Evolutionary conservation across 1,140 invertebrate genomes (phyloP).

Genomic region (Drosophila serrata): DNA sequence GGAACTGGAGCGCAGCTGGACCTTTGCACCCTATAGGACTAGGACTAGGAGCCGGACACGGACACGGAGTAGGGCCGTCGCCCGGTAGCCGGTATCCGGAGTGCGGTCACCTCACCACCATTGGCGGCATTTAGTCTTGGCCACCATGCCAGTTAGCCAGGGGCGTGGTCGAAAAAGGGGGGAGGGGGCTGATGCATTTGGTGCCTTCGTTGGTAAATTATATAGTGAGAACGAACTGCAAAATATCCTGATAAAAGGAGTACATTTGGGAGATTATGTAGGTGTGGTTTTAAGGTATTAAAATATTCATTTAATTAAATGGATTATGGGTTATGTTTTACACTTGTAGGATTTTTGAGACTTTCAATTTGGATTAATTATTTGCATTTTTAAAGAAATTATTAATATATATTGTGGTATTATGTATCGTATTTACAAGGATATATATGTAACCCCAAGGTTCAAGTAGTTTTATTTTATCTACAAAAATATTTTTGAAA

Average conservation of each 20-base stretch:
- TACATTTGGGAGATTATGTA: not conserved
- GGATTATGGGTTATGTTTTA: too few relatives aligned
- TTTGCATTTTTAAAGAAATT: too few relatives aligned
- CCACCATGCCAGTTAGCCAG: conserved; percentile 24
- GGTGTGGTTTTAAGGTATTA: not conserved
- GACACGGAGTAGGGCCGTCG: not conserved
- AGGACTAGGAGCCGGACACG: conserved; percentile 1
- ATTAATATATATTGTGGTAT: too few relatives aligned
- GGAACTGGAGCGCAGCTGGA: conserved; percentile 13
- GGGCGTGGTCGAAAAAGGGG: conserved; percentile 16
- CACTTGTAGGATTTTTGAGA: too few relatives aligned
- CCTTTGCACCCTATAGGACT: not conserved
- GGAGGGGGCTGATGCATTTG: not conserved
- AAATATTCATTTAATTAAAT: too few relatives aligned
- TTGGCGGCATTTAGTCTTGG: conserved; percentile 33
- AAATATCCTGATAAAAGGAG: not conserved
- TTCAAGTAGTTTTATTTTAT: too few relatives aligned
- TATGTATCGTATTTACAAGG: too few relatives aligned
- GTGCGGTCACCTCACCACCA: conserved; percentile 24
- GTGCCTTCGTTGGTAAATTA: conserved; percentile 1
- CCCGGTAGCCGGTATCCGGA: conserved; percentile 3
- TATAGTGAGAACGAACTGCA: conserved; percentile 4
- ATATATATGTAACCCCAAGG: too few relatives aligned
- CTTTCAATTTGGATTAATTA: too few relatives aligned
- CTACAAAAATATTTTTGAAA: too few relatives aligned